Conservation (phyloP, 2,113 vertebrate species). For the Gracilinanus agilis region DNA sequence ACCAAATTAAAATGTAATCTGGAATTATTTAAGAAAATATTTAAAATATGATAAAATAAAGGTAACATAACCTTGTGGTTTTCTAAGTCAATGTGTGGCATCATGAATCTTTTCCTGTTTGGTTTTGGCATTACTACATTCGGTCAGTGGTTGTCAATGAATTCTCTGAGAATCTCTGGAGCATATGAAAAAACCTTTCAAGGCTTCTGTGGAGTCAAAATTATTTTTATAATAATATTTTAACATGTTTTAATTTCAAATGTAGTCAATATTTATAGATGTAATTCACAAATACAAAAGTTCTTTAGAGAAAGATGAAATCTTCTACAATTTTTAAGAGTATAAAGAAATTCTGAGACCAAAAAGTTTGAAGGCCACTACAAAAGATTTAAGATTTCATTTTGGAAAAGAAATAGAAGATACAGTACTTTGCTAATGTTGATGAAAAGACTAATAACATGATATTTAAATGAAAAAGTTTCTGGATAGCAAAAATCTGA, state of each 20-base stretch:
- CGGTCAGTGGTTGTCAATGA: neutral
- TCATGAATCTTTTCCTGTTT: neutral
- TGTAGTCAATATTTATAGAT: neutral
- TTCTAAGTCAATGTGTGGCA: neutral
- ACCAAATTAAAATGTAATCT: neutral
- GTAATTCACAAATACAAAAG: neutral
- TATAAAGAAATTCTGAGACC: neutral
- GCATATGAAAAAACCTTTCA: neutral
- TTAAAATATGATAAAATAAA: neutral
- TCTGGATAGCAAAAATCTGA: neutral
- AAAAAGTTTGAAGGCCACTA: neutral
- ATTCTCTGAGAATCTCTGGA: neutral
- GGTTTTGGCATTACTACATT: neutral
- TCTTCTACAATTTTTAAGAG: neutral
- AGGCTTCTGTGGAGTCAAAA: neutral
- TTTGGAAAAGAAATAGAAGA: neutral
- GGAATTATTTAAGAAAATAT: neutral
- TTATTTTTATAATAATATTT: neutral
- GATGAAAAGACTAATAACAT: neutral
- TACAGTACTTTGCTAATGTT: neutral
- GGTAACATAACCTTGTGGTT: neutral
- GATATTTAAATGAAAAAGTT: neutral
- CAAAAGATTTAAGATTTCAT: neutral
- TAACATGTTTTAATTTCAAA: neutral
- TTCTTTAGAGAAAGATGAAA: neutral